phyloP scores from a whole-genome alignment of 2,888 invertebrate species.

The Philhelius pedissequus region DNA sequence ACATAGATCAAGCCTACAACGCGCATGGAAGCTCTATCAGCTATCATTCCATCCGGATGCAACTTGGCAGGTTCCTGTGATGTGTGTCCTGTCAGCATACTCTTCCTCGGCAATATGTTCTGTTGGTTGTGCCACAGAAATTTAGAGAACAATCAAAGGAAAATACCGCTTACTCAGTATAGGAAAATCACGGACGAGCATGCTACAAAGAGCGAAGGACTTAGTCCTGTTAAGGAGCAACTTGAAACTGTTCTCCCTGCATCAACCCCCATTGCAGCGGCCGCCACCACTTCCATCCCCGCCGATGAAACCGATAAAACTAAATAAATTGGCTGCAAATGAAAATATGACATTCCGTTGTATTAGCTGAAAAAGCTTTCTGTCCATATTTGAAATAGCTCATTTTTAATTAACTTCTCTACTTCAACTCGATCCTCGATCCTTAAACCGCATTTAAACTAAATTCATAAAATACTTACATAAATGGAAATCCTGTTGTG shows the following conservation, averaged over 20 bases:
- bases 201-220: conserved; percentile 19
- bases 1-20: conserved; percentile 97
- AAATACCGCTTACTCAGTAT: conserved; percentile 81
- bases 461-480: too few species aligned
- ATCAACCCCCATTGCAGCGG: too few species aligned
- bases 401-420: too few species aligned
- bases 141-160: conserved; percentile 81
- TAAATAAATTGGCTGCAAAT: conserved; percentile 31
- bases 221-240: conserved; percentile 22
- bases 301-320: conserved; percentile 54
- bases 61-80: conserved; percentile 96
- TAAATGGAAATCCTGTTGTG: too few species aligned
- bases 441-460: too few species aligned
- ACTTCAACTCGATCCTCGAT: too few species aligned
- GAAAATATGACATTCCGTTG: conserved; percentile 13
- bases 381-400: too few species aligned
- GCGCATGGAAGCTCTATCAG: conserved; percentile 91
- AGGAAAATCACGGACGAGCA: conserved; percentile 74
- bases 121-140: conserved; percentile 94
- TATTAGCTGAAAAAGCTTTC: too few species aligned
- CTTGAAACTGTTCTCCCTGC: not conserved
- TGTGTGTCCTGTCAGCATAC: conserved; percentile 89
- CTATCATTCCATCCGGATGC: conserved; percentile 88
- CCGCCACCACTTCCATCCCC: not conserved
- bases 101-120: conserved; percentile 95